Percentiles rank a stretch among this genome's conserved stretches.
Evolutionary conservation across 2,797 vertebrate species (phyloP).

Genomic region (Syncerus caffer): DNA sequence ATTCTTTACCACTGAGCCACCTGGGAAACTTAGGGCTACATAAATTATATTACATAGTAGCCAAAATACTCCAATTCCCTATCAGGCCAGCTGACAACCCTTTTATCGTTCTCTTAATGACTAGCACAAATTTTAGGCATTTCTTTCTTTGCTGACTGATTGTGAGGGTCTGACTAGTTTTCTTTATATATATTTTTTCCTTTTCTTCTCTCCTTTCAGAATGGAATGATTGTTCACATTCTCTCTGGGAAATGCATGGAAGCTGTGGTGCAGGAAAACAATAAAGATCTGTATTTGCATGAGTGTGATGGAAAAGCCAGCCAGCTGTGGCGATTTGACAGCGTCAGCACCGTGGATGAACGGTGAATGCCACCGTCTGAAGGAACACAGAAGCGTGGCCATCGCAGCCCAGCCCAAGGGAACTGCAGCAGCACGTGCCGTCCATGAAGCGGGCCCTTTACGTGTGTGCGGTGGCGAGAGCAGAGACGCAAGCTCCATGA

Average conservation of each 20-base stretch:
- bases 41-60: slow-evolving; percentile 12
- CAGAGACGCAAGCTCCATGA: not conserved
- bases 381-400: not conserved
- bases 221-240: slow-evolving; percentile 87
- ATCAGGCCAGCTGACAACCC: not conserved
- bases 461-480: not conserved
- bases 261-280: slow-evolving; percentile 79
- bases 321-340: slow-evolving; percentile 90
- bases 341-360: slow-evolving; percentile 75
- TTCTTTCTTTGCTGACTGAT: not conserved
- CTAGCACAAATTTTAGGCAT: not conserved
- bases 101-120: not conserved
- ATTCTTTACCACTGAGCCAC: not conserved
- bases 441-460: not conserved
- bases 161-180: not conserved
- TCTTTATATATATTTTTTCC: not conserved
- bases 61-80: not conserved
- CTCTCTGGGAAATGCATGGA: slow-evolving; percentile 90
- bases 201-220: slow-evolving; percentile 73
- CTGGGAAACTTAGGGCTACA: not conserved
- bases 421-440: not conserved
- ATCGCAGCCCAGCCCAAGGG: not conserved
- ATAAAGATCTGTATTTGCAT: slow-evolving; percentile 81
- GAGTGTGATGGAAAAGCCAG: slow-evolving; percentile 83
- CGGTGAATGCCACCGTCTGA: slow-evolving; percentile 66